A percentile compares a stretch with the other conserved stretches of the same genome.
phyloP scores from a whole-genome alignment of 2,888 invertebrate genomes.

The Graphium colonna region DNA sequence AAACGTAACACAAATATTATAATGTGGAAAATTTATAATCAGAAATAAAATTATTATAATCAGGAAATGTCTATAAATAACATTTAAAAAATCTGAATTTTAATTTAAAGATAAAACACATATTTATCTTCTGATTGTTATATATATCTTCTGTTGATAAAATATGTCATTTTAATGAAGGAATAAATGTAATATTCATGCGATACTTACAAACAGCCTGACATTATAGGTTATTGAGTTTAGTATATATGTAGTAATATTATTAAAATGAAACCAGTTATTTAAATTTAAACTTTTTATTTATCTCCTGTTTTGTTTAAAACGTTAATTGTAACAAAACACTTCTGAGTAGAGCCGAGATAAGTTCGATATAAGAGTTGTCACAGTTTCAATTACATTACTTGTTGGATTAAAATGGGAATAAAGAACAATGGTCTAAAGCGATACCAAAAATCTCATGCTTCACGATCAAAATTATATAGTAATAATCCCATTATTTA shows the following conservation, averaged over 20 bases:
- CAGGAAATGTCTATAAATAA: neutral
- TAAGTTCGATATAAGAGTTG: neutral
- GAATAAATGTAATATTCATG: neutral
- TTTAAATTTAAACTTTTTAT: neutral
- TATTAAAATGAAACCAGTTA: neutral
- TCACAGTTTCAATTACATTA: neutral
- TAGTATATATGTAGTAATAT: neutral
- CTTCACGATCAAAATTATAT: no score
- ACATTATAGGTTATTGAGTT: neutral
- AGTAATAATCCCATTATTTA: no score
- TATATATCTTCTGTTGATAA: neutral
- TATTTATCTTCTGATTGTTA: no score
- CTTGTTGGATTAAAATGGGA: no score
- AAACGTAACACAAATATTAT: neutral
- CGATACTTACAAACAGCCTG: neutral
- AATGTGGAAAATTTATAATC: neutral
- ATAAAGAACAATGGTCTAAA: no score
- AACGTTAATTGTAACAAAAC: neutral
- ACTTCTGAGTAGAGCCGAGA: neutral
- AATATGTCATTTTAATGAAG: neutral
- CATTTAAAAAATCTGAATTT: neutral
- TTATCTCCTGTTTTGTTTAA: neutral
- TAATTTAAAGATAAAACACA: no score
- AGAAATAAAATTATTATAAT: no score
- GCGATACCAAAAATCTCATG: no score